Evolutionary conservation across 2,113 vertebrate species (phyloP), one percentile per base, ranked within the genome.

Genomic region (Oryzias curvinotus): DNA sequence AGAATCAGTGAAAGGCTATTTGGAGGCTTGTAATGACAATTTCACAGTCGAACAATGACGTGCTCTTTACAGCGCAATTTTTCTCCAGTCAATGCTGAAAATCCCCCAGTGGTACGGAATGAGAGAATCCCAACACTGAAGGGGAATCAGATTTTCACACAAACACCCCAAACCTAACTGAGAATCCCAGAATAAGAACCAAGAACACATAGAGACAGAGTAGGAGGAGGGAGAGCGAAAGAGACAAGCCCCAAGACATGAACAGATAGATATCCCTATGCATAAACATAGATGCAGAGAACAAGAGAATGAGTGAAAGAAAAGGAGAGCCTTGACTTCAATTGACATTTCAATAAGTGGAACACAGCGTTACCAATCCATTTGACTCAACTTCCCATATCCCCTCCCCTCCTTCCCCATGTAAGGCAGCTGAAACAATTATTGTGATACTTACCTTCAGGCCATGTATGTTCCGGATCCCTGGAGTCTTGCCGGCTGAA

Each of bases 381-480:
- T 96, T 91, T 77, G 85, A 79, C 86, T 94, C 92, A 93, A 95
- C 91, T 93, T 94, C 94, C 85, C 79, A 49, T 65, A 65, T 69
- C 77, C 62, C 63, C 73, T 69, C 70, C 66, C 61, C 73, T 68
- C 42, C 4, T 63, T 84, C 81, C 68, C 71, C 54, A 78, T 78
- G 83, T 87, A 84, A 86, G 82, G 86, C 89, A 85, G 83, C 94
- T 91, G 95, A 97, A 98, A 98, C 96, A 97, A 99, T 99, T 98
- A 98, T 95, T 95, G 93, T 96, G 95, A 97, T 95, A 92, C 92
- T 85, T 97, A 99, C 97, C 97, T 99, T 99, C 92, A 99, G 97
- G 96, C 97, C 96, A 94, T 99, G 97, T 94, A 99, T 99, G 96
- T 99, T 99, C 95, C 97, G 94, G 94, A 95, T 98, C 97, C 97